A percentile compares a stretch with the other conserved stretches of the same genome.
These are phyloP conservation scores for Campopleginae sp. DNA, from an alignment of 2,888 invertebrate species.

Conservation along the genomic window DNA sequence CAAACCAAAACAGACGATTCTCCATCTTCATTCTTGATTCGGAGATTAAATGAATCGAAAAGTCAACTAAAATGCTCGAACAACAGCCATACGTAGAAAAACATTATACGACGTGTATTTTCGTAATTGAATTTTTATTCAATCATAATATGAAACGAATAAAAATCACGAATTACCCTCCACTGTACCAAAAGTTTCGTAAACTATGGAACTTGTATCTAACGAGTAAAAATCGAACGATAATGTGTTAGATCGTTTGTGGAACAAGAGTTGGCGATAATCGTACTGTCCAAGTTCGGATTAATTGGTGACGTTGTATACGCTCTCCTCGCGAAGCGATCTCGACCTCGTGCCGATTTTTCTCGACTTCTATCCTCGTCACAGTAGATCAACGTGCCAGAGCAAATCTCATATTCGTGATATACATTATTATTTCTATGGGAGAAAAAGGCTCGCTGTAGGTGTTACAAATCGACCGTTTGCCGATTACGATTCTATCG, in stretches of 20 bases:
- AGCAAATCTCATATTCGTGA: slow-evolving; percentile 9
- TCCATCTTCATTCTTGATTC: too few species aligned
- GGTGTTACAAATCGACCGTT: neutral
- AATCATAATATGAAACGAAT: neutral
- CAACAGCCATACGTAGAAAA: too few species aligned
- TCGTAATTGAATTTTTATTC: neutral
- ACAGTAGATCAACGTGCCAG: slow-evolving; percentile 26
- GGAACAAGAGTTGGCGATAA: neutral
- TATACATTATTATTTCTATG: slow-evolving; percentile 1
- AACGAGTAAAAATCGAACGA: neutral
- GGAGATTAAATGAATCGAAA: too few species aligned
- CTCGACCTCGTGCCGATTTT: slow-evolving; percentile 62
- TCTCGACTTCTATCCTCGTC: slow-evolving; percentile 39
- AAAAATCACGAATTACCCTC: neutral
- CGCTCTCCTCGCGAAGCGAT: slow-evolving; percentile 6
- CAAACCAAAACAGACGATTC: too few species aligned
- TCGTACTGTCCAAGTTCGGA: slow-evolving; percentile 26
- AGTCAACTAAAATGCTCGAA: too few species aligned
- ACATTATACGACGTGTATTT: too few species aligned
- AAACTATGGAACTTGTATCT: neutral
- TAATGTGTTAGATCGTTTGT: neutral
- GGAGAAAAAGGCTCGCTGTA: neutral
- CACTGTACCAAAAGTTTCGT: slow-evolving; percentile 4
- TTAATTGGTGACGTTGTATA: slow-evolving; percentile 9
- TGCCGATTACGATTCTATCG: slow-evolving; percentile 6